Conservation (phyloP, 2,888 invertebrate genomes). For the Aleiodes testaceus region DNA sequence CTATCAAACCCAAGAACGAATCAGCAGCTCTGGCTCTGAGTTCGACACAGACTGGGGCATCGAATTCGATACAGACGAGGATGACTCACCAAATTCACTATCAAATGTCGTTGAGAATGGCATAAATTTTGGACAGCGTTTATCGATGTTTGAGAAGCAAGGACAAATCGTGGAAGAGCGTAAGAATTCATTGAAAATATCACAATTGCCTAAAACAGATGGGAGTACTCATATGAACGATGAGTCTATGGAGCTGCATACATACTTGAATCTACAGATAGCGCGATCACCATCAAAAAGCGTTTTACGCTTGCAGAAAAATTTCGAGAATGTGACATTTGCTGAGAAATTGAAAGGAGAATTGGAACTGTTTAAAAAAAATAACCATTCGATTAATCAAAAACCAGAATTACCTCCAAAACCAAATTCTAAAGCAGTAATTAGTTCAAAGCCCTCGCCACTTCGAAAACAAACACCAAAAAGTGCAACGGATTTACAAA, state of each 20-base stretch:
- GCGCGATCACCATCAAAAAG: constrained; percentile 49
- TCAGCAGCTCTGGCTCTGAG: constrained; percentile 64
- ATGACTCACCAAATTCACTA: constrained; percentile 23
- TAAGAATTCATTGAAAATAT: neutral
- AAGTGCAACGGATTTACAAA: constrained; percentile 37
- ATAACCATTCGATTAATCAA: constrained; percentile 32
- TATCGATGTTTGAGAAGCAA: constrained; percentile 56
- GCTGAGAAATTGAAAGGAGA: constrained; percentile 62
- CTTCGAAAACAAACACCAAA: constrained; percentile 43
- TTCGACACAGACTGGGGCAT: too few relatives aligned
- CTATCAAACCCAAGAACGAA: constrained; percentile 50
- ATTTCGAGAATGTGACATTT: constrained; percentile 52
- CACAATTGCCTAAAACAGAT: constrained; percentile 40
- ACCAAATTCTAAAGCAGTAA: constrained; percentile 6
- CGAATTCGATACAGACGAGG: constrained; percentile 66
- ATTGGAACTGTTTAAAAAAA: constrained; percentile 51
- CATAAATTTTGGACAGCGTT: constrained; percentile 54
- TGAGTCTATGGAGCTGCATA: constrained; percentile 46
- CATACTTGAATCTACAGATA: constrained; percentile 53
- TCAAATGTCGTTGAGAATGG: constrained; percentile 37
- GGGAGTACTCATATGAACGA: constrained; percentile 66
- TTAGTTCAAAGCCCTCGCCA: constrained; percentile 30
- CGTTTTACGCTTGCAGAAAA: constrained; percentile 53
- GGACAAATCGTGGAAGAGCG: constrained; percentile 42
- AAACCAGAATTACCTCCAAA: constrained; percentile 53